Conservation (phyloP, 2,113 vertebrate species). For the Mesembrinibis cayennensis region DNA sequence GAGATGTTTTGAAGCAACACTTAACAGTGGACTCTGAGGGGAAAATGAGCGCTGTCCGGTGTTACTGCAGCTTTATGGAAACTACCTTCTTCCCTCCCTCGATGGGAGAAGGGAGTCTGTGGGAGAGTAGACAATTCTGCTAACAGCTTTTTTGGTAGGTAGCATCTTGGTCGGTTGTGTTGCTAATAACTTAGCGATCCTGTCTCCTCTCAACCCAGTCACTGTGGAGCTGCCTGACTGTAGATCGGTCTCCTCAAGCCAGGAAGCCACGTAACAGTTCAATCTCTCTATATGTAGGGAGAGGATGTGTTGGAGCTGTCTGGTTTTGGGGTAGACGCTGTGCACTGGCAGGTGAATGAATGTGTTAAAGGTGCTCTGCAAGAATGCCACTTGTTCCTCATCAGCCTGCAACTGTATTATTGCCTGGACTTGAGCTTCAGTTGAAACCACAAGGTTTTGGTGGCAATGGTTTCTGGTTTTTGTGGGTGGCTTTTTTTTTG, state of each 20-base stretch:
- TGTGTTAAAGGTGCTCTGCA: not conserved
- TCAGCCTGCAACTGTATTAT: not conserved
- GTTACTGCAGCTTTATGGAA: not conserved
- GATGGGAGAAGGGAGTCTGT: not conserved
- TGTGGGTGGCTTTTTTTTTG: too few relatives aligned
- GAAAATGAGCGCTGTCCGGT: not conserved
- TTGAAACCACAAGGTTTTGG: not conserved
- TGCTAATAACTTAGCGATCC: not conserved
- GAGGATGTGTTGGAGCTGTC: not conserved
- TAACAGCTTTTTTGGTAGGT: not conserved
- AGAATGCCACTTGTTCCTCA: not conserved
- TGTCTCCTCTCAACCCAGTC: not conserved
- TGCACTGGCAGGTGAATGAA: not conserved
- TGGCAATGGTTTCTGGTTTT: not conserved
- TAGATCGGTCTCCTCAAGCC: not conserved
- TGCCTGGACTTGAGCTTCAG: not conserved
- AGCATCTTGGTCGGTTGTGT: not conserved
- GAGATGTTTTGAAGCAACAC: not conserved
- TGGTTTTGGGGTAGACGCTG: not conserved
- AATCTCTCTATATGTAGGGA: fast-evolving
- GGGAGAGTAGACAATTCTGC: not conserved
- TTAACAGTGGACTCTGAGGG: not conserved
- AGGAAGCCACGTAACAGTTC: not conserved
- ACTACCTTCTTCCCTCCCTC: not conserved
- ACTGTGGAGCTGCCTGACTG: not conserved